Evolutionary conservation across 1,140 invertebrate species (phyloP).

Genomic region (Luehdorfia chinensis): DNA sequence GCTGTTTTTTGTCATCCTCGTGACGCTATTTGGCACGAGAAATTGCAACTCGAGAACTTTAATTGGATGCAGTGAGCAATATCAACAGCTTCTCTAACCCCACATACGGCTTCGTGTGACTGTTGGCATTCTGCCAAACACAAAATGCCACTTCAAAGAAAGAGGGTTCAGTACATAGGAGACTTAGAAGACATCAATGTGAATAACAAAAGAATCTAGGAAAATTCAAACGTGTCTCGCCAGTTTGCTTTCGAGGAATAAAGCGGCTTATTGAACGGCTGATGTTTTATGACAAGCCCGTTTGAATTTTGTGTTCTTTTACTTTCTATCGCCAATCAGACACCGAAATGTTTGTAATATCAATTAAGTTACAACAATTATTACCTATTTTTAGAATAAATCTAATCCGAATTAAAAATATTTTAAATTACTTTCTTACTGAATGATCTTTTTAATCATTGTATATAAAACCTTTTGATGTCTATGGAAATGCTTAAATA

Average conservation of each 20-base stretch:
- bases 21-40: conserved; percentile 15
- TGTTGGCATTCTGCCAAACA: conserved; percentile 11
- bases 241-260: conserved; percentile 15
- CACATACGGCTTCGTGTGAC: conserved; percentile 14
- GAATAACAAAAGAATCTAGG: conserved; percentile 17
- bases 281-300: too few relatives aligned
- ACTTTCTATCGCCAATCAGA: too few relatives aligned
- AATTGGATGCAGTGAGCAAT: conserved; percentile 18
- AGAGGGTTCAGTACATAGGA: conserved; percentile 7
- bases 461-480: too few relatives aligned
- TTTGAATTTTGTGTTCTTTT: too few relatives aligned
- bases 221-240: conserved; percentile 15
- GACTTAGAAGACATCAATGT: conserved; percentile 17
- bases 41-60: conserved; percentile 17
- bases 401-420: too few relatives aligned
- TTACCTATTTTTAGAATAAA: too few relatives aligned
- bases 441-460: too few relatives aligned
- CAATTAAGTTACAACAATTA: too few relatives aligned
- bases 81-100: conserved; percentile 17
- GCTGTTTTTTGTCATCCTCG: conserved; percentile 4
- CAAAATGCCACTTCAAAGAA: conserved; percentile 19
- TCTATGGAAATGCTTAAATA: too few relatives aligned
- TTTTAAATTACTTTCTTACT: too few relatives aligned
- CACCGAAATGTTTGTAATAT: too few relatives aligned
- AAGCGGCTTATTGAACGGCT: conserved; percentile 10